These are phyloP conservation scores for Acropternis orthonyx DNA, from an alignment of 2,797 vertebrate species.

Conservation along the genomic window DNA sequence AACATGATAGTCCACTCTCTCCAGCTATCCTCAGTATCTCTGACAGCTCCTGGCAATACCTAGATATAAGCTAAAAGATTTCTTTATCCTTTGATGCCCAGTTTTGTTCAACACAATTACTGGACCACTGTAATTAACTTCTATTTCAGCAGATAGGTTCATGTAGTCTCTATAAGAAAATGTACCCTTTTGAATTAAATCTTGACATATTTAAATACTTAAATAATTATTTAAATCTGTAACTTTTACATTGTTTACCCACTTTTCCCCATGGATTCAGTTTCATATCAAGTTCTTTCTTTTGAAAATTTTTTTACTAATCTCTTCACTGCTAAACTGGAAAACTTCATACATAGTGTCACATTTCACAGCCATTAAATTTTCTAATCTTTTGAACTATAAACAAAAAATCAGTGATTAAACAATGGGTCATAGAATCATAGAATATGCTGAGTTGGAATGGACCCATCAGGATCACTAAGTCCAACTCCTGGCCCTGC, in stretches of 20 bases:
- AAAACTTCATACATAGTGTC: neutral
- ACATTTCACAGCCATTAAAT: neutral
- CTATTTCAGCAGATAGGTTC: neutral
- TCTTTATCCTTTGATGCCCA: neutral
- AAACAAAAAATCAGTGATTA: neutral
- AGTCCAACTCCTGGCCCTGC: rapidly evolving
- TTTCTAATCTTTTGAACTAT: neutral
- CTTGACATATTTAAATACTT: neutral
- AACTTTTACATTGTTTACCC: neutral
- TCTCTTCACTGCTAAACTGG: neutral
- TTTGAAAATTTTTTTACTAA: neutral
- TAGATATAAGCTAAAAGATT: neutral
- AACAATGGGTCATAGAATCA: neutral
- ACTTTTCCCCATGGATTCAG: neutral
- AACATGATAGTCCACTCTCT: neutral
- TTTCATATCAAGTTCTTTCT: neutral
- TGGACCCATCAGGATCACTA: neutral
- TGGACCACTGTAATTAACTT: neutral
- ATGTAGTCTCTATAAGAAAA: neutral
- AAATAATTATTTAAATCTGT: neutral
- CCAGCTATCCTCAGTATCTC: neutral
- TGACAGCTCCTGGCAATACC: neutral
- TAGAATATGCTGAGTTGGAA: neutral
- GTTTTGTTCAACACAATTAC: neutral
- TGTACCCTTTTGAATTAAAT: neutral